Base-by-base conservation (phyloP, 1,140 invertebrate genomes). In the Drosophila eugracilis region DNA sequence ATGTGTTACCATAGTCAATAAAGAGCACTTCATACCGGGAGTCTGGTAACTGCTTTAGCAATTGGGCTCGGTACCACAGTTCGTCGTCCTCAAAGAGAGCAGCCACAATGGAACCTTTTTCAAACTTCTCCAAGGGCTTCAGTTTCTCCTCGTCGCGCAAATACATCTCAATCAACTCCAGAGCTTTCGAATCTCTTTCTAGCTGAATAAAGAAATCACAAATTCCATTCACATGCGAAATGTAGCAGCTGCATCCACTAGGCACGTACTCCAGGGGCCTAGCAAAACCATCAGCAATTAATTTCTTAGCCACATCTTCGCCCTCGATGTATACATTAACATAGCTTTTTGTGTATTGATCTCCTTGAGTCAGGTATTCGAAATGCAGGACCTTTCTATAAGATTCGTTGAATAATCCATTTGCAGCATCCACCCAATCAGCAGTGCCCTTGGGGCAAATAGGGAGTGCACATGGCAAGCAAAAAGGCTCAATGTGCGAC, bases 1-100 rank as follows among this genome's bases (percentile, higher is more conserved):
- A 94, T 0, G 94, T 94, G 89, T 96, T 96, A 17, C 95, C 95
- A 77, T 96, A 96, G 91, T 96, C 95, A 85, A 96, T 94, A 76
- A 95, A 96, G 1, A 94, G 78, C 1, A 96, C 94, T 91, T 95
- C 94, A 4, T 93, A 94, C 5, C 93, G 94, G 9, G 92, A 92
- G 2, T 94, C 94, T 2, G 93, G 93, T 14, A 85, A 21, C 41
- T 94, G 92, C 5, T 93, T 93, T 21, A 95, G 90, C 30, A 96
- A 92, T 81, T 94, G 93, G 0, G 95, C 95, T 32, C 95, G 92
- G 76, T 96, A 96, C 95, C 95, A 96, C 12, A 92, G 91, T 12
- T 93, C 93, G 78, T 96, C 95, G 63, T 95, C 95, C 0, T 94
- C 93, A 80, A 94, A 96, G 52, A 94, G 93, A 0, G 95, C 95